phyloP scores from a whole-genome alignment of 2,888 invertebrate genomes.

The Ypsolopha scabrella region DNA sequence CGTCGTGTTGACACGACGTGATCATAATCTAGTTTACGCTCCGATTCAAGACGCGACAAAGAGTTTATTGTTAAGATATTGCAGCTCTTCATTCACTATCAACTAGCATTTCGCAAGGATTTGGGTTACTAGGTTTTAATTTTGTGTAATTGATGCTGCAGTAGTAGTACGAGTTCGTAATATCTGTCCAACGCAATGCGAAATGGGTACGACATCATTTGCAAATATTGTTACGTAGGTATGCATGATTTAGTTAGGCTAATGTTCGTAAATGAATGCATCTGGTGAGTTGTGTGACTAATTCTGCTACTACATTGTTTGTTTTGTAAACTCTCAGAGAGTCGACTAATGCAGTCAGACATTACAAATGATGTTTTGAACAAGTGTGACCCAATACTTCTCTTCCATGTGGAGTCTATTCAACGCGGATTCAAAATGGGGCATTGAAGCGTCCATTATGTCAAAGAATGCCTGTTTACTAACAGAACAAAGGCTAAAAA shows the following conservation, averaged over 20 bases:
- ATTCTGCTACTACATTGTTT: too few species aligned
- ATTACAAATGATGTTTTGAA: too few species aligned
- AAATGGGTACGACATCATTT: background rate
- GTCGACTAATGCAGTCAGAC: too few species aligned
- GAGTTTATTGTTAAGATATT: background rate
- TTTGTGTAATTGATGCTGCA: constrained; percentile 13
- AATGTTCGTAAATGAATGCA: too few species aligned
- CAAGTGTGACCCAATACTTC: too few species aligned
- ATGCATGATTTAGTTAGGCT: background rate
- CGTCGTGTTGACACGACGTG: too few species aligned
- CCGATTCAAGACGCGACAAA: background rate
- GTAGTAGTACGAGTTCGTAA: background rate
- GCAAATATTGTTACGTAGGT: constrained; percentile 5
- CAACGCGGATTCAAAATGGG: too few species aligned
- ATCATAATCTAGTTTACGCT: too few species aligned
- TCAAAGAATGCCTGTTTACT: background rate
- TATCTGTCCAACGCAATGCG: constrained; percentile 2
- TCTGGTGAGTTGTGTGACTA: too few species aligned
- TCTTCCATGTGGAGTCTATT: too few species aligned
- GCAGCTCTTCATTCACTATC: constrained; percentile 4
- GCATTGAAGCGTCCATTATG: too few species aligned
- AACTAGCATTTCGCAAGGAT: constrained; percentile 18
- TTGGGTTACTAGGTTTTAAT: constrained; percentile 29
- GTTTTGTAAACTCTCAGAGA: too few species aligned
- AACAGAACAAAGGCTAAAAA: constrained; percentile 6